Evolutionary conservation across 2,113 vertebrate species (phyloP).

Genomic region (Lagenorhynchus albirostris): DNA sequence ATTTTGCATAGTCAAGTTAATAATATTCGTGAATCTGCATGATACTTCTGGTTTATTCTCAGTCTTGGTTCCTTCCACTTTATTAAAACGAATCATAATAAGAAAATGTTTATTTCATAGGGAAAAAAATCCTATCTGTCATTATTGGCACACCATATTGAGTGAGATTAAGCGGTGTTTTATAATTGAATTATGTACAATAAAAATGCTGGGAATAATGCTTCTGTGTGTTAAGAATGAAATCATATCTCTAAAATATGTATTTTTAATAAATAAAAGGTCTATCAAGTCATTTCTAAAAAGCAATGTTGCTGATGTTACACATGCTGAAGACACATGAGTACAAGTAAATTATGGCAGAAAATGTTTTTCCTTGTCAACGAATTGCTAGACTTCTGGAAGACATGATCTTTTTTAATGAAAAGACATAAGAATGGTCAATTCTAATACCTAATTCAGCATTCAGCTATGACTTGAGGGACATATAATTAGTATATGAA

Average conservation of each 20-base stretch:
- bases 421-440: background rate
- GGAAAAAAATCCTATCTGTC: background rate
- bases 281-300: slow-evolving; percentile 20
- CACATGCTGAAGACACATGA: background rate
- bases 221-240: background rate
- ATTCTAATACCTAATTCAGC: background rate
- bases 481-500: background rate
- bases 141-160: background rate
- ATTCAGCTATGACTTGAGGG: background rate
- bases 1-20: slow-evolving; percentile 61
- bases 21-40: slow-evolving; percentile 44
- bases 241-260: background rate
- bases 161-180: background rate
- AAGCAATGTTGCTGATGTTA: background rate
- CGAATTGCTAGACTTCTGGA: background rate
- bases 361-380: background rate
- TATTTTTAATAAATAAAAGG: background rate
- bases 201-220: background rate
- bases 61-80: slow-evolving; percentile 42
- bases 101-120: slow-evolving; percentile 49
- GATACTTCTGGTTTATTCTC: slow-evolving; percentile 40
- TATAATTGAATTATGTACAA: slow-evolving; percentile 8
- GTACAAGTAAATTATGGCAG: background rate
- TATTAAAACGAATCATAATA: slow-evolving; percentile 31
- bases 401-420: background rate